Evolutionary conservation across 2,888 invertebrate species (phyloP).

Genomic region (Bhutanitis thaidina): DNA sequence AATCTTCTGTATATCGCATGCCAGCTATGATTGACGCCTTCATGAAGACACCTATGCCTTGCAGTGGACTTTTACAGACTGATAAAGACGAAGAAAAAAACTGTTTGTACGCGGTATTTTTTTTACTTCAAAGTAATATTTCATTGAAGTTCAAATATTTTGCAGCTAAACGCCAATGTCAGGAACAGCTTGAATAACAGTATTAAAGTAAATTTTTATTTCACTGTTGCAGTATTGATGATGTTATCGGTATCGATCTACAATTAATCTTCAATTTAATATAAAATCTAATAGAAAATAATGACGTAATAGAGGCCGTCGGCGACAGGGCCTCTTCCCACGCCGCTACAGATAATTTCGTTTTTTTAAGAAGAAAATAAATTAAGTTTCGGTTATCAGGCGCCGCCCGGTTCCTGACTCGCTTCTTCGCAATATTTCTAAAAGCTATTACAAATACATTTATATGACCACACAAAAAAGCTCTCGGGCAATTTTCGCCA

Average conservation of each 20-base stretch:
- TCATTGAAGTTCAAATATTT: not conserved
- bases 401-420: conserved; percentile 66
- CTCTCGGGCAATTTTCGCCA: conserved; percentile 79
- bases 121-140: conserved; percentile 6
- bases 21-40: no score
- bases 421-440: conserved; percentile 78
- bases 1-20: no score
- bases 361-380: conserved; percentile 72
- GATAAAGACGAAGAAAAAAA: no score
- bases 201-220: not conserved
- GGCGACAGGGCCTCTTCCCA: conserved; percentile 78
- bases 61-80: no score
- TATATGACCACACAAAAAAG: conserved; percentile 77
- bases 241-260: conserved; percentile 64
- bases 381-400: conserved; percentile 78
- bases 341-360: conserved; percentile 69
- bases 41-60: no score
- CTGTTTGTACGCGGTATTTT: no score
- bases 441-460: conserved; percentile 80
- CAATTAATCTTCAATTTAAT: conserved; percentile 76
- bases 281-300: conserved; percentile 78
- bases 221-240: conserved; percentile 41
- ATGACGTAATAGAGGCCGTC: conserved; percentile 77
- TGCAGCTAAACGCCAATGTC: not conserved
- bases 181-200: not conserved